Evolutionary conservation across 1,140 invertebrate genomes (phyloP), one percentile per base, ranked within the genome.

Genomic region (Zaprionus davidi): DNA sequence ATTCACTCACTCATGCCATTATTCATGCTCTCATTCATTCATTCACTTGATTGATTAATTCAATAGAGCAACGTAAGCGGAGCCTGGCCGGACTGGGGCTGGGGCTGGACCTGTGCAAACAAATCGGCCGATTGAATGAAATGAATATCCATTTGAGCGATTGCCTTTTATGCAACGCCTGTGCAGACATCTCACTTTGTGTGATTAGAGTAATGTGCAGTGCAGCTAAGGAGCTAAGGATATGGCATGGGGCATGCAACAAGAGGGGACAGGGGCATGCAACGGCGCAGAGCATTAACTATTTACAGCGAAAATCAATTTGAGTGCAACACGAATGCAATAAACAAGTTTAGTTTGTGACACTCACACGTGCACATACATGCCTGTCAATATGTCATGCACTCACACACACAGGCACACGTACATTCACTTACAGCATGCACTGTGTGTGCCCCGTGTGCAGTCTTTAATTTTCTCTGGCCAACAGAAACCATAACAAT

Each of bases 141-240:
- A 76, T 76, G 76, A 74, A 78, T 71, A 82, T 83, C 79, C 82
- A 85, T 86, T 80, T 80, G 59, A 78, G 15, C 73, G 78, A 80
- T 80, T 80, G 78, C 76, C 66, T 73, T 68, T 73, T 73, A 77
- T 72, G 69, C 31, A 67, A 77, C 11, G 56, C 67, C 38, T 15
- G 6, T n/a, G 38, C n/a, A 17, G n/a, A 46, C 20, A 20, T 11
- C 41, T 9, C 53, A 49, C 76, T 76, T 67, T 72, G 62, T 51
- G 59, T 88, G 84, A 88, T 88, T 88, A 88, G 84, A 84, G 85
- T 90, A 88, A 88, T 88, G n/a, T 46, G 38, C 38, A 41, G 38
- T 41, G 84, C 85, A 84, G 58, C 69, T 74, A 72, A 76, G 67
- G 72, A 38, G 31, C 31, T 34, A 34, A 11, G 9, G 0, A 31